phyloP scores from a whole-genome alignment of 2,113 vertebrate species.

The Trachemys scripta region DNA sequence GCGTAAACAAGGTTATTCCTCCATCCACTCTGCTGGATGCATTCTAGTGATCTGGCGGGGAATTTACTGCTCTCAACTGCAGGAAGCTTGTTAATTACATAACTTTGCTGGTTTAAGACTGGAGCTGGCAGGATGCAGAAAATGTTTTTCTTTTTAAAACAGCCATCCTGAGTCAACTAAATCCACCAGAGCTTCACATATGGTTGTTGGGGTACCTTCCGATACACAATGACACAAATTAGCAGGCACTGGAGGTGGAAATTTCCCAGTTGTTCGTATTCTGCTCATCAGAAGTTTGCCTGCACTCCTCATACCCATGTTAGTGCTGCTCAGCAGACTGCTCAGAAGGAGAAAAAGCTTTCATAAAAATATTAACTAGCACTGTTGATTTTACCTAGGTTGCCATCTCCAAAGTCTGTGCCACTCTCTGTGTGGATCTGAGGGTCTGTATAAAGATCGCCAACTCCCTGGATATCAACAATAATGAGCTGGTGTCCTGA shows the following conservation, averaged over 20 bases:
- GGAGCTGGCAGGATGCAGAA: background rate
- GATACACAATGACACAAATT: background rate
- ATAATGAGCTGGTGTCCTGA: slow-evolving; percentile 97
- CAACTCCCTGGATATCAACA: slow-evolving; percentile 98
- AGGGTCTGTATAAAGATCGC: slow-evolving; percentile 97
- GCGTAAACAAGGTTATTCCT: fast-evolving
- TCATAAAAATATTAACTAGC: background rate
- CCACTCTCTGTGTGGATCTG: slow-evolving; percentile 96
- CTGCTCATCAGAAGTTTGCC: background rate
- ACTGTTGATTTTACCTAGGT: slow-evolving; percentile 85
- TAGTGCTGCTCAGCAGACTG: background rate
- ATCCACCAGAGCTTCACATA: fast-evolving
- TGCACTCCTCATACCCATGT: background rate
- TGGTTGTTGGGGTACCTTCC: background rate
- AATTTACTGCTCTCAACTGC: background rate
- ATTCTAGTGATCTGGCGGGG: background rate
- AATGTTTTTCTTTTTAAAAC: background rate
- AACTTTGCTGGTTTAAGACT: background rate
- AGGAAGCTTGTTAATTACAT: background rate
- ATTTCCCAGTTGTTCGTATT: background rate
- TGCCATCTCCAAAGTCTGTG: slow-evolving; percentile 96
- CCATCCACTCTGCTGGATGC: background rate
- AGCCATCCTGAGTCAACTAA: background rate
- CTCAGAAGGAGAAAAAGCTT: background rate
- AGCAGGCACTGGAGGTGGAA: fast-evolving